Conservation (phyloP, 2,888 invertebrate genomes). For the Plusia festucae region DNA sequence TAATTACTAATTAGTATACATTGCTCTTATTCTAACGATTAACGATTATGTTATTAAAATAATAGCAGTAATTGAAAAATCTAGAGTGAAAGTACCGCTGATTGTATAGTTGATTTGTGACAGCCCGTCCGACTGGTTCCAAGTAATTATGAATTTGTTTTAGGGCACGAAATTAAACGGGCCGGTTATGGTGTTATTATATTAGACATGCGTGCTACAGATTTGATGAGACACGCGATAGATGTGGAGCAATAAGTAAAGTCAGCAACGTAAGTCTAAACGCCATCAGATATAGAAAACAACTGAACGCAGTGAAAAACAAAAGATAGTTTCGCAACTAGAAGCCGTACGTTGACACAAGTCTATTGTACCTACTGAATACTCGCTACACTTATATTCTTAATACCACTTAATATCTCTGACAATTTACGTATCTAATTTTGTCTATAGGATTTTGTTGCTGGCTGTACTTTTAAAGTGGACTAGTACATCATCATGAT, state of each 20-base stretch:
- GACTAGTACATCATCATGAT: slow-evolving; percentile 3
- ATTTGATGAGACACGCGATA: slow-evolving; percentile 42
- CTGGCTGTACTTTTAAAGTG: slow-evolving; percentile 4
- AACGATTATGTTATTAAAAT: slow-evolving; percentile 67
- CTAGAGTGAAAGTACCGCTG: slow-evolving; percentile 55
- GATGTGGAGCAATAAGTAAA: not conserved
- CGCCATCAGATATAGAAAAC: not conserved
- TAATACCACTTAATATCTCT: not conserved
- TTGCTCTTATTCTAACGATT: slow-evolving; percentile 65
- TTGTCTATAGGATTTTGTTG: not conserved
- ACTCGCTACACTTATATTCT: not conserved
- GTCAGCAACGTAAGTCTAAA: not conserved
- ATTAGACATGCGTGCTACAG: slow-evolving; percentile 45
- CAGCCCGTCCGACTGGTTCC: slow-evolving; percentile 49
- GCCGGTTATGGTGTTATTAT: slow-evolving; percentile 36
- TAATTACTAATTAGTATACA: slow-evolving; percentile 67
- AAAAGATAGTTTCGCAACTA: no score
- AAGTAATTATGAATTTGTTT: slow-evolving; percentile 48
- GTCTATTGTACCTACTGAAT: no score
- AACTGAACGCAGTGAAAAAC: no score
- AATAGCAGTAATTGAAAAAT: slow-evolving; percentile 69
- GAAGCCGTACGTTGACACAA: no score
- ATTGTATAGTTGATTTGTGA: slow-evolving; percentile 64
- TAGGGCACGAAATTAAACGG: slow-evolving; percentile 51
- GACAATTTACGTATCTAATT: not conserved